A percentile compares a stretch with the other conserved stretches of the same genome.
These are phyloP conservation scores for Cantharis rufa DNA, from an alignment of 2,888 invertebrate genomes.

Conservation along the genomic window DNA sequence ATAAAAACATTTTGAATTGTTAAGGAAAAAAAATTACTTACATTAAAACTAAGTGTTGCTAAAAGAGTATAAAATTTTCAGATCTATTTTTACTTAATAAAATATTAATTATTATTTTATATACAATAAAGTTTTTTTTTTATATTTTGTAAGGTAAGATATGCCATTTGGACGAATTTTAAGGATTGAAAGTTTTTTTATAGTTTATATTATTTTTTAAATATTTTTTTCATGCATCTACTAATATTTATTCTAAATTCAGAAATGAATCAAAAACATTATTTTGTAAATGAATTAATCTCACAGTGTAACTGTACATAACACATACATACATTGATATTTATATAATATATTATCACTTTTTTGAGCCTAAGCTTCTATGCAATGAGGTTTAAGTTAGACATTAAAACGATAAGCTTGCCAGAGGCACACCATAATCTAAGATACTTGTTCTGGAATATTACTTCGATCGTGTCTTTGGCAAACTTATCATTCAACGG, in stretches of 20 bases:
- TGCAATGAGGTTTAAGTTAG: not conserved
- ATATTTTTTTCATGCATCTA: not conserved
- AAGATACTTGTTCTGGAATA: not conserved
- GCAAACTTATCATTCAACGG: not conserved
- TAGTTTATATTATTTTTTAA: not conserved
- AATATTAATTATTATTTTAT: constrained; percentile 31
- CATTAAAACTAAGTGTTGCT: constrained; percentile 1
- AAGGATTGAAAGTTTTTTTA: constrained; percentile 10
- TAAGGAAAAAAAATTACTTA: not conserved
- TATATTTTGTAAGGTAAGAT: constrained; percentile 41
- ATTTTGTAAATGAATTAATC: not conserved
- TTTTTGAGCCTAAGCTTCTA: not conserved
- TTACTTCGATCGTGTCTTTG: not conserved
- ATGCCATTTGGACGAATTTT: constrained; percentile 47
- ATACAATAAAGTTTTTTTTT: constrained; percentile 30
- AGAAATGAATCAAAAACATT: not conserved
- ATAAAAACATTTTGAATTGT: not conserved
- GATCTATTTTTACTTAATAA: constrained; percentile 15
- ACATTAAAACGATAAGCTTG: not conserved
- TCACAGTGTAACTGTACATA: not conserved
- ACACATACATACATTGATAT: not conserved
- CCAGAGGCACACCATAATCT: not conserved
- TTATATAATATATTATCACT: not conserved
- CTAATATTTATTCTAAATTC: not conserved
- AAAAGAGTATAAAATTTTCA: constrained; percentile 8